Evolutionary conservation across 92 coral and sea anemone species (phyloP), one percentile per base, ranked within the genome.

Genomic region (Palythoa grandiflora): DNA sequence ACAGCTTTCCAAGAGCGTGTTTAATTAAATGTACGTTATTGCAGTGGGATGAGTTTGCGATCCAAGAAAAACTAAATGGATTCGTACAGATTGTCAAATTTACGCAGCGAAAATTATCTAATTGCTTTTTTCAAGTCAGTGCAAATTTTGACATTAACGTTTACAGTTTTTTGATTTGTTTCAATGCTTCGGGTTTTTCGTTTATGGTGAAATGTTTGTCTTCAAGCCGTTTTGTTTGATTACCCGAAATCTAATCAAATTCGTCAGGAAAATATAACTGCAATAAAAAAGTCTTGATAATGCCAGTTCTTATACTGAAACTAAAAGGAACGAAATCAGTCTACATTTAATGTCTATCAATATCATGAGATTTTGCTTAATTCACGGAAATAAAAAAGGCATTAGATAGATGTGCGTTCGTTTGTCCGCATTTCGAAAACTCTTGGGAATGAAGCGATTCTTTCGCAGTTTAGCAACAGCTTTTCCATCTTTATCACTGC

Each of bases 221-320:
- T 81, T 66, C 59, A 75, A 39, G 75, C 76, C 86, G 75, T 81
- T 81, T 80, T 81, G 86, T 81, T 66, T 81, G 61, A 68, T 48
- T 68, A 68, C 50, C 76, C 70, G 36, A 65, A 81, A 68, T 81
- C 75, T 81, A 81, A 81, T 81, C 61, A 81, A 81, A 81, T 63
- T 80, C 74, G 85, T 80, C 65, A 59, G 71, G 40, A 35, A 63
- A 37, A 38, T 79, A 19, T 79, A 55, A 52, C 15, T 79, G 17
- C 16, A 52, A 38, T 36, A 81, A 44, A 68, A 44, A 13, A 68
- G 15, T 60, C 12, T 35, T 38, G 36, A 38, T 7, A 59, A 14
- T 44, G 40, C 7, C 12, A 6, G 19, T n/a, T 14, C 40, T 19
- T 38, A 7, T 1, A 12, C 9, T 13, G 9, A 16, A 40, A 3